These are phyloP conservation scores for Mus pahari DNA, from an alignment of 2,113 vertebrate genomes.

Conservation along the genomic window DNA sequence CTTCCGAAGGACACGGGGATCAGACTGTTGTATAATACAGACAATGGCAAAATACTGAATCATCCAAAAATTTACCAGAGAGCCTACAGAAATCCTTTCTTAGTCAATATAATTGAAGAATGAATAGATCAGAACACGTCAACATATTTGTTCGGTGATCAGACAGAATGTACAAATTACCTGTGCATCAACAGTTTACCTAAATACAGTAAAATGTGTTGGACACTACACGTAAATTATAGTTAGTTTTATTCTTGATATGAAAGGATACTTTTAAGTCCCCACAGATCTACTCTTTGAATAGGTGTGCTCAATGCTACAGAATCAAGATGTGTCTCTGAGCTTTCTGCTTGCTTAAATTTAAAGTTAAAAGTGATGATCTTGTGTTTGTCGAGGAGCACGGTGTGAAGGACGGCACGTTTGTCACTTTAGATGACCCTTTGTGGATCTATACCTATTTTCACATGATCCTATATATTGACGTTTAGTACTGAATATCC, in stretches of 20 bases:
- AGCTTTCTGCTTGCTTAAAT: background rate
- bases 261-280: background rate
- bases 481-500: background rate
- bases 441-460: background rate
- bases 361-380: slow-evolving; percentile 35
- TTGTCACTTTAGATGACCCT: background rate
- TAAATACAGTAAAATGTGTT: background rate
- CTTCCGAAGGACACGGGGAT: background rate
- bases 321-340: background rate
- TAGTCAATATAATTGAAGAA: slow-evolving; percentile 25
- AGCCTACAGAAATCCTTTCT: background rate
- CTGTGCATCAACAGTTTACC: background rate
- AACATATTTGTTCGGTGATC: background rate
- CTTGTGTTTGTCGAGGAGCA: background rate
- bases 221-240: background rate
- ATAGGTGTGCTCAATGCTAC: background rate
- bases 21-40: background rate
- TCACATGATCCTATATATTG: background rate
- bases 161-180: background rate
- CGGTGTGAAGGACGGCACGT: background rate
- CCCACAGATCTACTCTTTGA: background rate
- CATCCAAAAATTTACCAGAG: background rate
- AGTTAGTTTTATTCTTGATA: slow-evolving; percentile 30
- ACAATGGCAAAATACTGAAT: background rate
- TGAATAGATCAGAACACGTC: background rate